Conservation (phyloP, 2,888 invertebrate genomes). For the Ernsta delagoae region DNA sequence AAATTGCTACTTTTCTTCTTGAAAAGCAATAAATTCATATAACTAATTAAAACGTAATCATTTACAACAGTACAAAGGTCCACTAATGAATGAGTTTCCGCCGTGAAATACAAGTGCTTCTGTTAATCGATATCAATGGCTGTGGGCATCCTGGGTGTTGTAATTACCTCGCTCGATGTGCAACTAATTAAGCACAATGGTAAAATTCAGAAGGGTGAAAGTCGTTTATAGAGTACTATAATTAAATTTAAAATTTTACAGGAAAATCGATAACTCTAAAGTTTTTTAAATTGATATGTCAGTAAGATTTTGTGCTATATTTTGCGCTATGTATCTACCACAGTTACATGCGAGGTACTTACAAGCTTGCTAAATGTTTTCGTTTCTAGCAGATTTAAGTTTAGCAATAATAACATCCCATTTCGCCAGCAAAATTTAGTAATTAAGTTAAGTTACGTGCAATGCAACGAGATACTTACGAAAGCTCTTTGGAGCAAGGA, state of each 20-base stretch:
- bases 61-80: conserved; percentile 4
- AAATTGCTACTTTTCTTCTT: conserved; percentile 1
- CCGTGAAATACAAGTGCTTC: not conserved
- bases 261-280: not conserved
- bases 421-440: not conserved
- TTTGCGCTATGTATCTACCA: too few species aligned
- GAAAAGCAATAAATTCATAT: conserved; percentile 5
- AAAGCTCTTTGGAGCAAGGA: not conserved
- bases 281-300: too few species aligned
- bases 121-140: conserved; percentile 7
- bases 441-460: not conserved
- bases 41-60: conserved; percentile 3
- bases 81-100: conserved; percentile 1
- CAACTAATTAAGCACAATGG: not conserved
- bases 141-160: conserved; percentile 5
- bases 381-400: conserved; percentile 2
- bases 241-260: not conserved
- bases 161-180: conserved; percentile 3
- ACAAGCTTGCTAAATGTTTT: not conserved
- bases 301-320: too few species aligned
- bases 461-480: not conserved
- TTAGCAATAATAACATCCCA: not conserved
- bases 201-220: not conserved
- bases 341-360: not conserved
- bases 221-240: not conserved